Conservation (phyloP, 2,797 vertebrate species). For the Hemitrygon akajei region DNA sequence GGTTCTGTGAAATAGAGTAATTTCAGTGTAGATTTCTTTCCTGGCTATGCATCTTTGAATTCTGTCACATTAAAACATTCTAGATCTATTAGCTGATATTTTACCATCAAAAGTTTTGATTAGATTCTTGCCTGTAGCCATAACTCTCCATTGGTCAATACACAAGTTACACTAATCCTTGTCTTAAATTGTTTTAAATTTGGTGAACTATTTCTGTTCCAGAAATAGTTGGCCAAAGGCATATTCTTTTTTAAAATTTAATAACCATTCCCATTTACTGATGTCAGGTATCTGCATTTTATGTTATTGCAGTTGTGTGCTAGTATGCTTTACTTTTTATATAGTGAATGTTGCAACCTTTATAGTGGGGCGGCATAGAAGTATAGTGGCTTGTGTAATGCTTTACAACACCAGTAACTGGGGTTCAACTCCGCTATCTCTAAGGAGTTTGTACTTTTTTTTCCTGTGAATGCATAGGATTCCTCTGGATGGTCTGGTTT, state of each 20-base stretch:
- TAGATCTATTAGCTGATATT: not conserved
- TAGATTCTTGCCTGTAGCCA: not conserved
- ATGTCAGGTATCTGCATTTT: not conserved
- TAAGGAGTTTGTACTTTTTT: no score
- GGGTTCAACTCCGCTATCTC: no score
- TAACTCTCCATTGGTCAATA: not conserved
- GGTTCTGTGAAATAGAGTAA: not conserved
- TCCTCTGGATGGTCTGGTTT: no score
- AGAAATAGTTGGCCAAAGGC: not conserved
- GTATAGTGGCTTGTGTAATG: no score
- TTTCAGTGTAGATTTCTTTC: not conserved
- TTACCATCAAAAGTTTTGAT: not conserved
- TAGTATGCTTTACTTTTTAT: not conserved
- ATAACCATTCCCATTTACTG: not conserved
- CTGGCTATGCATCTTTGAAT: not conserved
- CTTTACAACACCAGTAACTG: no score
- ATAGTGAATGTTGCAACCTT: not conserved
- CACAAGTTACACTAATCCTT: not conserved
- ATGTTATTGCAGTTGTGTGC: not conserved
- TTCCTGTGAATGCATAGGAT: no score
- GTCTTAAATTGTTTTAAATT: no score
- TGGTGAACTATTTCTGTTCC: not conserved
- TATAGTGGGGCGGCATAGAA: not conserved
- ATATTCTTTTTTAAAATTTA: no score
- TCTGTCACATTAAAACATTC: not conserved